A percentile compares a stretch with the other conserved stretches of the same genome.
These are phyloP conservation scores for Acomys russatus DNA, from an alignment of 2,797 vertebrate genomes.

Conservation along the genomic window DNA sequence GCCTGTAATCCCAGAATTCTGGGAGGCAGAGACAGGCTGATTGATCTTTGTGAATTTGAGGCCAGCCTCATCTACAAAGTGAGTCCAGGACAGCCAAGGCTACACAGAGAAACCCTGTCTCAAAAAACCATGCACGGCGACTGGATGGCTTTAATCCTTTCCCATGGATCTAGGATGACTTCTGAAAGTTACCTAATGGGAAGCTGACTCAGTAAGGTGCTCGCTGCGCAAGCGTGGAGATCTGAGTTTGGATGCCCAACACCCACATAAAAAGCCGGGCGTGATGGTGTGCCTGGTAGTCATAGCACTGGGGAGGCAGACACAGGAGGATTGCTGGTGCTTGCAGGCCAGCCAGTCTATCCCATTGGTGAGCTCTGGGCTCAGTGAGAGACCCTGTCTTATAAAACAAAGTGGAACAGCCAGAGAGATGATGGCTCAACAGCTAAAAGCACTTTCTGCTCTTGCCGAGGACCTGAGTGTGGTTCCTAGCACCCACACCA, in stretches of 20 bases:
- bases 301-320: background rate
- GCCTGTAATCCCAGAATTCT: too few relatives aligned
- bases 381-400: background rate
- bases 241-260: background rate
- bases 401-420: background rate
- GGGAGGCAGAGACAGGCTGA: too few relatives aligned
- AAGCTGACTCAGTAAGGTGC: background rate
- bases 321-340: too few relatives aligned
- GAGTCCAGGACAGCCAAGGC: too few relatives aligned
- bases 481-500: background rate
- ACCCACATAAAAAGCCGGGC: background rate
- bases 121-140: too few relatives aligned
- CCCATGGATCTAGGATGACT: conserved; percentile 23
- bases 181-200: background rate
- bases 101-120: too few relatives aligned
- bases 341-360: background rate
- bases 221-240: too few relatives aligned
- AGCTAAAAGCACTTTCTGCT: background rate
- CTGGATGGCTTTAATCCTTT: conserved; percentile 56
- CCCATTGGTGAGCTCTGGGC: background rate
- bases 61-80: too few relatives aligned
- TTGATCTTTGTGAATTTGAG: too few relatives aligned
- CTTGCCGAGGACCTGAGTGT: background rate
- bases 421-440: background rate
- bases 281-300: too few relatives aligned